phyloP scores from a whole-genome alignment of 1,140 invertebrate species.

The Sycophaga agraensis region DNA sequence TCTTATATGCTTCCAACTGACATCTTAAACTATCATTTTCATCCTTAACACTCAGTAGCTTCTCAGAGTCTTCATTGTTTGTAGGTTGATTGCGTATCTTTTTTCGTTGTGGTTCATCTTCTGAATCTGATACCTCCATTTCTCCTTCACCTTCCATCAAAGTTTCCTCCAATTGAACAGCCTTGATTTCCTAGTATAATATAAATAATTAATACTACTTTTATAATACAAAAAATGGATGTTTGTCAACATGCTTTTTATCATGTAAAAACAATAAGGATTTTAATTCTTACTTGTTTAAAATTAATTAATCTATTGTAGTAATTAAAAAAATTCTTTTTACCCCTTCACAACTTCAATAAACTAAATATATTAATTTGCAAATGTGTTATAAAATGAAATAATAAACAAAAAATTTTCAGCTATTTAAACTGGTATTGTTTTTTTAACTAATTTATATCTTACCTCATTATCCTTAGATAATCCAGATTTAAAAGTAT shows the following conservation, averaged over 20 bases:
- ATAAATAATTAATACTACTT: slow-evolving; percentile 23
- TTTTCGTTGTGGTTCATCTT: slow-evolving; percentile 63
- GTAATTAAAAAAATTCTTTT: not conserved
- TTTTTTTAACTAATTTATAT: slow-evolving; percentile 2
- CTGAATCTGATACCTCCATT: slow-evolving; percentile 80
- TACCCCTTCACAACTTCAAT: slow-evolving; percentile 5
- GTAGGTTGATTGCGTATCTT: slow-evolving; percentile 51
- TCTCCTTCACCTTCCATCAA: slow-evolving; percentile 73
- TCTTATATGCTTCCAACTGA: slow-evolving; percentile 92
- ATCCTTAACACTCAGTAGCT: slow-evolving; percentile 62
- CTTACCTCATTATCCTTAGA: slow-evolving; percentile 25
- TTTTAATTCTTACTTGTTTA: not conserved
- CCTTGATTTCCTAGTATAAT: slow-evolving; percentile 72
- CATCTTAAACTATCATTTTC: slow-evolving; percentile 89
- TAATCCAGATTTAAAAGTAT: slow-evolving; percentile 19
- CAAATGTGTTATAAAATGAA: not conserved
- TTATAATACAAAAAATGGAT: not conserved
- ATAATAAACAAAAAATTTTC: slow-evolving; percentile 13
- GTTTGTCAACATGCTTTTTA: slow-evolving; percentile 27
- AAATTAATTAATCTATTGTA: slow-evolving; percentile 1
- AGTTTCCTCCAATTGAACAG: slow-evolving; percentile 73
- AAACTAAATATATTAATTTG: slow-evolving; percentile 16
- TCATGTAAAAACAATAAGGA: slow-evolving; percentile 12
- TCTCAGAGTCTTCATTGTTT: slow-evolving; percentile 45
- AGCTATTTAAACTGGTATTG: not conserved